Conservation (phyloP, 92 coral and sea anemone species). For the Chrysogorgia sp. region DNA sequence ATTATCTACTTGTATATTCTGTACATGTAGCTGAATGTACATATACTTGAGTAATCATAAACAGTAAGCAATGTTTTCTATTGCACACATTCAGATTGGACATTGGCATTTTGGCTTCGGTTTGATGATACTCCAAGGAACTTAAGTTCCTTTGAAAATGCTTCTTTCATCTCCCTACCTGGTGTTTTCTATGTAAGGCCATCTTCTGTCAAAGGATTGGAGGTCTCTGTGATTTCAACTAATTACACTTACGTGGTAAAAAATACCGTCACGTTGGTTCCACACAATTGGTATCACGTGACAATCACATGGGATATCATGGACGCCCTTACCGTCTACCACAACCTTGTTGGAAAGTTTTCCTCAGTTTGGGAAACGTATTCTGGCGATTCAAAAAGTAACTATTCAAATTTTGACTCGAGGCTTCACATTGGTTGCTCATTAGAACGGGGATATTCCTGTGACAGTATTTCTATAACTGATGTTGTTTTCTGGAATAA, state of each 20-base stretch:
- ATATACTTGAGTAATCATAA: too few species aligned
- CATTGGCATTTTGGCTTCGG: conserved; percentile 32
- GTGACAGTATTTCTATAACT: conserved; percentile 7
- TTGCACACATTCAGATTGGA: conserved; percentile 10
- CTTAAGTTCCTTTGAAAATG: neutral
- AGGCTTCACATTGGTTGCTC: conserved; percentile 1
- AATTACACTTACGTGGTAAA: neutral
- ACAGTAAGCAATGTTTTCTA: neutral
- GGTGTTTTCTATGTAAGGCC: neutral
- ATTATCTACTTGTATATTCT: too few species aligned
- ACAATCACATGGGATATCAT: conserved; percentile 4
- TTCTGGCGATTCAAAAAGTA: neutral
- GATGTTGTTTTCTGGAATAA: conserved; percentile 22
- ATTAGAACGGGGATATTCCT: neutral
- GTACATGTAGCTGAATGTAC: too few species aligned
- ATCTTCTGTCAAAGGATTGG: neutral
- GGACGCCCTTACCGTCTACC: conserved; percentile 12
- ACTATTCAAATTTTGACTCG: neutral
- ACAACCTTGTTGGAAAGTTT: conserved; percentile 3
- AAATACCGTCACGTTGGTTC: neutral
- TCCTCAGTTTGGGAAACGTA: neutral
- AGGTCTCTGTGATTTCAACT: neutral
- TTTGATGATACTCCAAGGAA: conserved; percentile 6
- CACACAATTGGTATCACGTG: conserved; percentile 5
- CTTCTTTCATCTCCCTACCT: neutral